Evolutionary conservation across 2,797 vertebrate genomes (phyloP).

Genomic region (Xenops minutus): DNA sequence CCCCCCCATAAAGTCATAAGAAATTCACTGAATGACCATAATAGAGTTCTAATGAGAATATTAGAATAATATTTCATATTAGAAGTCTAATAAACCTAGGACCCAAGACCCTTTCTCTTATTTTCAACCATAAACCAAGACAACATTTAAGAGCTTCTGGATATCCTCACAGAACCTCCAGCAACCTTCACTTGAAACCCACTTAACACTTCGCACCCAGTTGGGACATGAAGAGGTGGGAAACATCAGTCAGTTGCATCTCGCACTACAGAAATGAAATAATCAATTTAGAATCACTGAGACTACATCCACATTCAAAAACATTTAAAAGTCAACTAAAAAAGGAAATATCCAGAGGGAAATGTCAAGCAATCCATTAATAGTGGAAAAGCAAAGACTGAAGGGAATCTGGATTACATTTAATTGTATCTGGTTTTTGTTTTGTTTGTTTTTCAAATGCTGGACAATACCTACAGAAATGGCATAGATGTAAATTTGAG

Average conservation of each 20-base stretch:
- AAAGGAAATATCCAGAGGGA: not conserved
- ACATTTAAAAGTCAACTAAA: not conserved
- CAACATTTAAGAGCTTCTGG: not conserved
- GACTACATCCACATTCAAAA: not conserved
- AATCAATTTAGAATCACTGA: not conserved
- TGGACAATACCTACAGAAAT: not conserved
- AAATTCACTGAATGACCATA: rapidly evolving
- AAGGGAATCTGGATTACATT: not conserved
- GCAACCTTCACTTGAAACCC: not conserved
- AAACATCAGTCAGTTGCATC: not conserved
- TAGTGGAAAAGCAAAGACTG: not conserved
- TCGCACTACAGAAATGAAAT: not conserved
- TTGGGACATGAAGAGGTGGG: not conserved
- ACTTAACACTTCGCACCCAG: not conserved
- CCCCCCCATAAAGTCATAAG: not conserved
- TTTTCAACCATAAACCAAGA: not conserved
- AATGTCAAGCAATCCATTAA: not conserved
- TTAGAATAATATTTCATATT: not conserved
- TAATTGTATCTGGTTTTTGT: not conserved
- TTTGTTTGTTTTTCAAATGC: not conserved
- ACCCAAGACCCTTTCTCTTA: not conserved
- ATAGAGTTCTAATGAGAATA: not conserved
- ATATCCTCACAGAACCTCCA: not conserved
- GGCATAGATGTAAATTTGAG: not conserved
- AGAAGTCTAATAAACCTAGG: not conserved